Conservation (phyloP, 1,140 invertebrate species). For the Camponotus floridanus region DNA sequence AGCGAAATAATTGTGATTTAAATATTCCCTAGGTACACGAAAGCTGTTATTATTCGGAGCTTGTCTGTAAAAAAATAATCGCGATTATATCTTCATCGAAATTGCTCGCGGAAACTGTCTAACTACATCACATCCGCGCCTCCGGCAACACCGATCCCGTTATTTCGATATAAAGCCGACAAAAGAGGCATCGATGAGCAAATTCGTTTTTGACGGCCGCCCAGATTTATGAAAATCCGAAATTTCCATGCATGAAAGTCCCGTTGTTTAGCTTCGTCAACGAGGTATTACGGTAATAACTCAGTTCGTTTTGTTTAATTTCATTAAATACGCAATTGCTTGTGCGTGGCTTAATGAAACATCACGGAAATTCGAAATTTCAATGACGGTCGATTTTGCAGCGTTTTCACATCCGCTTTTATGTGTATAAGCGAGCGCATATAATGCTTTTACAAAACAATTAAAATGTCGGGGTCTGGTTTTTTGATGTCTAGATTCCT, state of each 20-base stretch:
- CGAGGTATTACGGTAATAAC: constrained; percentile 47
- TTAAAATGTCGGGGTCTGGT: neutral
- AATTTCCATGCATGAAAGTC: neutral
- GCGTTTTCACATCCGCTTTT: constrained; percentile 10
- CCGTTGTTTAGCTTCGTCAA: constrained; percentile 18
- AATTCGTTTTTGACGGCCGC: constrained; percentile 14
- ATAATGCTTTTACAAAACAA: neutral
- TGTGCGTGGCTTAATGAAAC: constrained; percentile 4
- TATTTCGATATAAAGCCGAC: neutral
- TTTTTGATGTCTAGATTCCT: neutral
- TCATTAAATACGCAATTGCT: constrained; percentile 24
- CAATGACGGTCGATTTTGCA: constrained; percentile 21
- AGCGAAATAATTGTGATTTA: constrained; percentile 45
- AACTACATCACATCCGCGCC: constrained; percentile 14
- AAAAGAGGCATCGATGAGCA: constrained; percentile 22
- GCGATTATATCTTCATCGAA: neutral
- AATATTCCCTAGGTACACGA: constrained; percentile 36
- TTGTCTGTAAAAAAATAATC: constrained; percentile 44
- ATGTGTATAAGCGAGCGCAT: too few relatives aligned
- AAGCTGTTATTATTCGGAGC: constrained; percentile 36
- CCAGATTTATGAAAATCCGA: constrained; percentile 35
- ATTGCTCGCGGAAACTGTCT: constrained; percentile 3
- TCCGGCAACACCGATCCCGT: neutral
- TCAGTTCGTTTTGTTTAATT: constrained; percentile 43
- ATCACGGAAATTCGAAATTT: constrained; percentile 28